phyloP scores from a whole-genome alignment of 2,888 invertebrate species.

The Timema podura region DNA sequence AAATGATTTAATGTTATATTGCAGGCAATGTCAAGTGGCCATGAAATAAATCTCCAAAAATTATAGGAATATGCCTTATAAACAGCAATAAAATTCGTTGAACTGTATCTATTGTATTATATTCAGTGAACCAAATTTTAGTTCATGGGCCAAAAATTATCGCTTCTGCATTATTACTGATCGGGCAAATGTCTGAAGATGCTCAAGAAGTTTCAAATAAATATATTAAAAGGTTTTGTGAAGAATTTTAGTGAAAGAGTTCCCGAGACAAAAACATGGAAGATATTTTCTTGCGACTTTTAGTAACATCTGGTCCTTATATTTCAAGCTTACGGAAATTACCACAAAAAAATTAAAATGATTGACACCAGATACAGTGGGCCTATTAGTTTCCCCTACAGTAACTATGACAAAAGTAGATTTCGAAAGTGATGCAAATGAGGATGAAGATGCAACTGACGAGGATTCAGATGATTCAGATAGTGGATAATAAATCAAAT shows the following conservation, averaged over 20 bases:
- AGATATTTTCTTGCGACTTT: neutral
- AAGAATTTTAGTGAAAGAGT: neutral
- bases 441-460: too few species aligned
- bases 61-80: neutral
- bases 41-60: neutral
- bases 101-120: neutral
- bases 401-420: too few species aligned
- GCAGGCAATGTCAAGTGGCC: neutral
- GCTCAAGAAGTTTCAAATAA: neutral
- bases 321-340: too few species aligned
- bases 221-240: neutral
- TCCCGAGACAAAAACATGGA: neutral
- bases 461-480: too few species aligned
- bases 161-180: too few species aligned
- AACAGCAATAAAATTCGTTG: neutral
- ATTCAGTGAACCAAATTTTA: neutral
- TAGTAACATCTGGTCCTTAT: too few species aligned
- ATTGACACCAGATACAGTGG: too few species aligned
- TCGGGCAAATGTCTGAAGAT: neutral
- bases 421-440: too few species aligned
- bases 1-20: neutral
- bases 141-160: too few species aligned
- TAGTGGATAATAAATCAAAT: too few species aligned
- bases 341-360: too few species aligned
- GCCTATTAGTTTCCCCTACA: too few species aligned